Conservation (phyloP, 2,113 vertebrate species). For the Anhinga rufa region DNA sequence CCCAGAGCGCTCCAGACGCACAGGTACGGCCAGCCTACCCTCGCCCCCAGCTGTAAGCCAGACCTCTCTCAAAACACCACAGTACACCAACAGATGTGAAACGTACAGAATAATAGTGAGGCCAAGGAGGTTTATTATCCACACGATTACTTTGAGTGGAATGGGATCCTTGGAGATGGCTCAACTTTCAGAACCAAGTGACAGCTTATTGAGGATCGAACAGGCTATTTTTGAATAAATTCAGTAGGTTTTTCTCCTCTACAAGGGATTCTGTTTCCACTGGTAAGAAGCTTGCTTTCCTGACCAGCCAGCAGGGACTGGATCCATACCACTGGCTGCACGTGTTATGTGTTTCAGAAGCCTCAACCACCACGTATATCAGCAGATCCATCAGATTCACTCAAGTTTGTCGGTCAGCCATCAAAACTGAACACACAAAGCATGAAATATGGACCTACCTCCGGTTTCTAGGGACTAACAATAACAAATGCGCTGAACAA, state of each 20-base stretch:
- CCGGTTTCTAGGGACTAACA: neutral
- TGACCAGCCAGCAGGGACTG: neutral
- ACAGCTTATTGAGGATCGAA: neutral
- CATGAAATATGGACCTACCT: neutral
- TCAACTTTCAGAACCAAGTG: neutral
- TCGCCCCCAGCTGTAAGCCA: neutral
- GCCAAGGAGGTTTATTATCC: neutral
- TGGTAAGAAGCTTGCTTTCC: neutral
- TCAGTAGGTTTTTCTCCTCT: neutral
- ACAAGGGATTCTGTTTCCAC: neutral
- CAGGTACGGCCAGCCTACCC: neutral
- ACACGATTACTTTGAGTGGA: neutral
- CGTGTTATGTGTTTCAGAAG: fast-evolving
- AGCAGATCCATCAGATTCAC: neutral
- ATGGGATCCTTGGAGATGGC: neutral
- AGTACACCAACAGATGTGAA: neutral
- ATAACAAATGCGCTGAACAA: neutral
- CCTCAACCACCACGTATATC: neutral
- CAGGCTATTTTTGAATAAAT: neutral
- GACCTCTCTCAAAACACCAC: neutral
- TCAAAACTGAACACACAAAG: neutral
- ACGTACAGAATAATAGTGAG: neutral
- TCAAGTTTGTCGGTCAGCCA: neutral
- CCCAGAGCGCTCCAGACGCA: neutral
- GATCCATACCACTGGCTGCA: neutral